Percentiles rank a stretch among this genome's conserved stretches.
These are phyloP conservation scores for Vulpes ferrilata DNA, from an alignment of 2,113 vertebrate species.

Conservation along the genomic window DNA sequence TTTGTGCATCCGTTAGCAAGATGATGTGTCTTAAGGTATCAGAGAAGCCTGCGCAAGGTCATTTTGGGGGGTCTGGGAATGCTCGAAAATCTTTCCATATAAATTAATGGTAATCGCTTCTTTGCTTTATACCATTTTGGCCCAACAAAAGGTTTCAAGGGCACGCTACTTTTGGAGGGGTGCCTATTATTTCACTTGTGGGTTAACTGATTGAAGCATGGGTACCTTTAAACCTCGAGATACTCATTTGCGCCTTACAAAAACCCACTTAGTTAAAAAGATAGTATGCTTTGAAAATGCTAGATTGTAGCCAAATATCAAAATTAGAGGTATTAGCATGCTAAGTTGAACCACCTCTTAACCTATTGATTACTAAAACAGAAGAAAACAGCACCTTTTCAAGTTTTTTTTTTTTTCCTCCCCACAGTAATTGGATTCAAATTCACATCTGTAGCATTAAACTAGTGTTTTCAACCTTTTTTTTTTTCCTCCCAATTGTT, in stretches of 20 bases:
- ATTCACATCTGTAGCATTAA: conserved; percentile 90
- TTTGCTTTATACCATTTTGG: not conserved
- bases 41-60: not conserved
- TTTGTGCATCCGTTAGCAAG: not conserved
- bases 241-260: conserved; percentile 65
- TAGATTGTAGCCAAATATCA: conserved; percentile 83
- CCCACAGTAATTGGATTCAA: conserved; percentile 89
- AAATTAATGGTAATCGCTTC: not conserved
- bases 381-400: conserved; percentile 88
- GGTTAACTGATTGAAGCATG: conserved; percentile 42
- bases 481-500: conserved; percentile 86
- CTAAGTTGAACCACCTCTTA: conserved; percentile 86
- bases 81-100: not conserved
- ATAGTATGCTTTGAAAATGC: conserved; percentile 77
- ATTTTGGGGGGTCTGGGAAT: not conserved
- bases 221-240: conserved; percentile 45
- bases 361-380: conserved; percentile 90
- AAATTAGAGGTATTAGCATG: conserved; percentile 88
- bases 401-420: conserved; percentile 63
- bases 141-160: not conserved
- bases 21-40: not conserved
- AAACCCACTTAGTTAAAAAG: conserved; percentile 65
- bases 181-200: not conserved
- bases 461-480: conserved; percentile 89
- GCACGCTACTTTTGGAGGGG: not conserved